Conservation (phyloP, 2,888 invertebrate genomes). For the Fragum whitleyi region DNA sequence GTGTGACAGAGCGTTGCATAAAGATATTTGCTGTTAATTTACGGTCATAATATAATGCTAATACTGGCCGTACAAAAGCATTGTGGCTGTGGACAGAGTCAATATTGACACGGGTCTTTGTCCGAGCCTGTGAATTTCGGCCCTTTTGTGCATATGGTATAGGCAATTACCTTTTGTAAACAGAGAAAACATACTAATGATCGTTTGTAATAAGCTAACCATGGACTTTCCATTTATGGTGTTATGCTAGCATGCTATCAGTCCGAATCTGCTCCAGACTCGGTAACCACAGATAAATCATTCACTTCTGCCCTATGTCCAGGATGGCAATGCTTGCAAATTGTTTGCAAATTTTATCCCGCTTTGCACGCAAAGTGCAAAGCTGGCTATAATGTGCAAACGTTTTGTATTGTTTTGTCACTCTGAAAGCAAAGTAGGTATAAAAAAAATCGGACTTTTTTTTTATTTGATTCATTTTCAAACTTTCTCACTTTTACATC, state of each 20-base stretch:
- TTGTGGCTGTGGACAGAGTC: slow-evolving; percentile 34
- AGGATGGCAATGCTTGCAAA: too few relatives aligned
- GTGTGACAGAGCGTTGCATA: slow-evolving; percentile 3
- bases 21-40: slow-evolving; percentile 28
- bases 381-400: too few relatives aligned
- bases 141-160: slow-evolving; percentile 23
- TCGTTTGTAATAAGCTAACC: neutral
- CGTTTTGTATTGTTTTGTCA: too few relatives aligned
- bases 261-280: too few relatives aligned
- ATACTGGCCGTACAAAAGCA: slow-evolving; percentile 23
- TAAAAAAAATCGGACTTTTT: too few relatives aligned
- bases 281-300: too few relatives aligned
- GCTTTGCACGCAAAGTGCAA: too few relatives aligned
- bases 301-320: too few relatives aligned
- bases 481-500: too few relatives aligned
- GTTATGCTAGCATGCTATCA: neutral
- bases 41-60: slow-evolving; percentile 28
- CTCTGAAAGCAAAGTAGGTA: too few relatives aligned
- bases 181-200: slow-evolving; percentile 2
- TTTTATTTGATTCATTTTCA: too few relatives aligned
- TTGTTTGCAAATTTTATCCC: too few relatives aligned
- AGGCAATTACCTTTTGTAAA: slow-evolving; percentile 13
- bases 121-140: slow-evolving; percentile 41
- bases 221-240: slow-evolving; percentile 3
- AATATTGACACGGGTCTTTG: slow-evolving; percentile 52